A percentile compares a stretch with the other conserved stretches of the same genome.
These are phyloP conservation scores for Lonchura striata DNA, from an alignment of 2,113 vertebrate genomes.

Conservation along the genomic window DNA sequence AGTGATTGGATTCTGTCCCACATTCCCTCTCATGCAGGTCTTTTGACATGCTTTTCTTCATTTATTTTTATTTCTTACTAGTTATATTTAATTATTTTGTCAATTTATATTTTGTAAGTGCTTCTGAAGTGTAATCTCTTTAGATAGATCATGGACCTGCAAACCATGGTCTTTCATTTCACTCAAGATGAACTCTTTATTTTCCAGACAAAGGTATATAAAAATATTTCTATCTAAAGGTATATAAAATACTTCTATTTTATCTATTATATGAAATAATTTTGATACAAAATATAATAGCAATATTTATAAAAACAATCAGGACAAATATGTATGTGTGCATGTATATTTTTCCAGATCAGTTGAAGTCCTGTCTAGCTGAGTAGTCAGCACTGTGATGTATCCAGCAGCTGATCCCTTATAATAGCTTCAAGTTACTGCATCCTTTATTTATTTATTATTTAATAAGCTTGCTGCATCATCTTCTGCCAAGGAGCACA, in stretches of 20 bases:
- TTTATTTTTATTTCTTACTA: not conserved
- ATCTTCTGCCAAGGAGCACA: slow-evolving; percentile 17
- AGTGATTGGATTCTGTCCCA: not conserved
- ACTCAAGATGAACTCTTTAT: not conserved
- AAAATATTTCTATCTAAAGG: not conserved
- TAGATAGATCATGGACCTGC: not conserved
- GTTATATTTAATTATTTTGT: not conserved
- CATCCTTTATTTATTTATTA: slow-evolving; percentile 64
- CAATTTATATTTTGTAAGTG: not conserved
- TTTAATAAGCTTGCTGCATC: slow-evolving; percentile 3
- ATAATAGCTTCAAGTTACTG: slow-evolving; percentile 35
- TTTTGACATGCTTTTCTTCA: not conserved
- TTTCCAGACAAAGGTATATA: not conserved
- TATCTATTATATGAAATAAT: not conserved
- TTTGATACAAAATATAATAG: not conserved
- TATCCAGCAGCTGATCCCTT: slow-evolving; percentile 42
- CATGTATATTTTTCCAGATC: not conserved
- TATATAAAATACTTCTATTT: not conserved
- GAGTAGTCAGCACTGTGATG: not conserved
- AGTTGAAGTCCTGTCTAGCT: not conserved
- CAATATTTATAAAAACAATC: not conserved
- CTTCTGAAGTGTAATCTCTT: not conserved
- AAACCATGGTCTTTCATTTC: not conserved
- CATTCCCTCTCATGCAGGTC: not conserved
- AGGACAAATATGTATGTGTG: not conserved